These are phyloP conservation scores for Caloenas nicobarica DNA, from an alignment of 2,113 vertebrate species.

Conservation along the genomic window DNA sequence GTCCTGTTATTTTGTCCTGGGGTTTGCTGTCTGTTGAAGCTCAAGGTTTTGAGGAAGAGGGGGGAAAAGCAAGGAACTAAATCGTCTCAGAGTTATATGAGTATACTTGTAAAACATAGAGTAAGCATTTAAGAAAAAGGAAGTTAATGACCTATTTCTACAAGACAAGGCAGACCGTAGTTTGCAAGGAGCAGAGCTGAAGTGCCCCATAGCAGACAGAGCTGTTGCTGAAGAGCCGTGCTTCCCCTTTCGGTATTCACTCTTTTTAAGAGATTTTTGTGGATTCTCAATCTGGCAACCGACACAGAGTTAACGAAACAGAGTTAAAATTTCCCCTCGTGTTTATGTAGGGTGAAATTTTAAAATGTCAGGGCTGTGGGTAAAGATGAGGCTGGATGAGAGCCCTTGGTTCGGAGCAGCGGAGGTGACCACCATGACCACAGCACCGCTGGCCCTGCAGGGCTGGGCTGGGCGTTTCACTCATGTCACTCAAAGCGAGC, in stretches of 20 bases:
- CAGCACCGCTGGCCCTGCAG: fast-evolving
- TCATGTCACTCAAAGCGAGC: neutral
- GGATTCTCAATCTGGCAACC: neutral
- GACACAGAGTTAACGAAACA: neutral
- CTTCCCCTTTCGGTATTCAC: neutral
- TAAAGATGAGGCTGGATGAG: neutral
- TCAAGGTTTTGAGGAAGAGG: neutral
- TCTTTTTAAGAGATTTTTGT: neutral
- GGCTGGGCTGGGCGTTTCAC: neutral
- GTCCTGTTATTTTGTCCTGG: neutral
- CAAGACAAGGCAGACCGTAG: neutral
- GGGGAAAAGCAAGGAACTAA: neutral
- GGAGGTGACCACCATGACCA: fast-evolving
- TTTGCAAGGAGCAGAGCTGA: neutral
- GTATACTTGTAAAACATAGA: neutral
- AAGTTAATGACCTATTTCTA: neutral
- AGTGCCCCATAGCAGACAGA: neutral
- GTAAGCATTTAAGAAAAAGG: constrained; percentile 14
- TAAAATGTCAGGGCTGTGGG: neutral
- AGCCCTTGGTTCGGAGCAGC: fast-evolving
- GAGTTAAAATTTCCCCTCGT: neutral
- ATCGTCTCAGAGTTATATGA: neutral
- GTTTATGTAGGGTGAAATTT: neutral
- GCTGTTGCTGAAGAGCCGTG: neutral
- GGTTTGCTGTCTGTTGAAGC: neutral